phyloP scores from a whole-genome alignment of 2,888 invertebrate species.

The Patella pellucida region DNA sequence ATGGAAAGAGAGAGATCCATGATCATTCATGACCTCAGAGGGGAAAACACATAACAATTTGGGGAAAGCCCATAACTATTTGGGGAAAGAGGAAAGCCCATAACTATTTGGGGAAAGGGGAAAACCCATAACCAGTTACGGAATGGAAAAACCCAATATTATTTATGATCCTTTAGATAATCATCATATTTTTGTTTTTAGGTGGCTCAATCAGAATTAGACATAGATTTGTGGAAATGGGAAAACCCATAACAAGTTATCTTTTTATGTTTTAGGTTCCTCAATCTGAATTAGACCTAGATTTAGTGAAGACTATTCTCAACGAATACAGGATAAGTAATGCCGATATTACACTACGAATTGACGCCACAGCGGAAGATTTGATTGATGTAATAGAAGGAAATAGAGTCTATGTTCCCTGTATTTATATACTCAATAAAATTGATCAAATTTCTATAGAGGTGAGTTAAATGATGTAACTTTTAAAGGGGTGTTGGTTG shows the following conservation, averaged over 20 bases:
- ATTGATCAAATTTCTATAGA: slow-evolving; percentile 82
- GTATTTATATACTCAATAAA: slow-evolving; percentile 98
- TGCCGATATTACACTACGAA: slow-evolving; percentile 91
- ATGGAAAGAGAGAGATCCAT: too few relatives aligned
- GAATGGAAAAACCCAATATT: neutral
- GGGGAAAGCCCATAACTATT: too few relatives aligned
- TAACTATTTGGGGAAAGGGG: too few relatives aligned
- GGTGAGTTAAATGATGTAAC: slow-evolving; percentile 50
- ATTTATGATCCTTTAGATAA: too few relatives aligned
- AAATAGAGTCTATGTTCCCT: slow-evolving; percentile 97
- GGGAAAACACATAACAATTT: too few relatives aligned
- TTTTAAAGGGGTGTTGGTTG: too few relatives aligned
- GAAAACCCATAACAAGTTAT: neutral
- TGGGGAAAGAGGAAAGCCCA: too few relatives aligned
- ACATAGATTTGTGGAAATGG: too few relatives aligned
- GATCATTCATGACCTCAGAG: too few relatives aligned
- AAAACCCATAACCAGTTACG: too few relatives aligned
- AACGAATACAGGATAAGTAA: slow-evolving; percentile 99
- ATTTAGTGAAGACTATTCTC: slow-evolving; percentile 94
- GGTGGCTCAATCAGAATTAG: too few relatives aligned
- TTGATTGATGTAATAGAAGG: slow-evolving; percentile 99
- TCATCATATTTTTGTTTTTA: too few relatives aligned
- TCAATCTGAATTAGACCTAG: slow-evolving; percentile 93
- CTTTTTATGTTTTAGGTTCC: slow-evolving; percentile 68
- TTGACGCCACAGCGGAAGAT: slow-evolving; percentile 94